A percentile compares a stretch with the other conserved stretches of the same genome.
Evolutionary conservation across 2,888 invertebrate species (phyloP).

Genomic region (Coenonympha glycerion): DNA sequence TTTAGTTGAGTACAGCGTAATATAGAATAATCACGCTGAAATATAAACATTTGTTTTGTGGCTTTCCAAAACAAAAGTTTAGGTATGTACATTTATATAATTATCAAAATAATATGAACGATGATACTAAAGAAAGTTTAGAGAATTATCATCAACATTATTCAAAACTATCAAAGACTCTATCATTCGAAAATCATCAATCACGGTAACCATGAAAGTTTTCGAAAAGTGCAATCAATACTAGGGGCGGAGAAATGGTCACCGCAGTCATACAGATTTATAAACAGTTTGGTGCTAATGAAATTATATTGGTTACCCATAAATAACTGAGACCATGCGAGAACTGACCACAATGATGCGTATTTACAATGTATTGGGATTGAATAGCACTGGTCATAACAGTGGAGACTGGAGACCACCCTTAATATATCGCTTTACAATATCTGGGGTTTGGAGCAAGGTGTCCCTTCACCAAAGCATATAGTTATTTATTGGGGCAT

Average conservation of each 20-base stretch:
- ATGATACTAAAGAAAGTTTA: too few relatives aligned
- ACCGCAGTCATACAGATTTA: constrained; percentile 48
- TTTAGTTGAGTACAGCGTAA: too few relatives aligned
- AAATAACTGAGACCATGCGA: constrained; percentile 59
- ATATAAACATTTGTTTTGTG: too few relatives aligned
- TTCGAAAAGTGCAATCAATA: too few relatives aligned
- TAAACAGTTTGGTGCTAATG: constrained; percentile 64
- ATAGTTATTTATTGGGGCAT: constrained; percentile 40
- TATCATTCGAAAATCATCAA: too few relatives aligned
- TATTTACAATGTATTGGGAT: constrained; percentile 59
- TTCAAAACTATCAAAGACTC: too few relatives aligned
- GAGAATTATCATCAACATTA: too few relatives aligned
- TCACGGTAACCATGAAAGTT: background rate
- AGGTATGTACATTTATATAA: too few relatives aligned
- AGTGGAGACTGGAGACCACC: constrained; percentile 47
- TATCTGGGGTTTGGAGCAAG: constrained; percentile 7
- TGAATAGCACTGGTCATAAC: constrained; percentile 51
- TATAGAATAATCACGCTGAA: too few relatives aligned
- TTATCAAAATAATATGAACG: too few relatives aligned
- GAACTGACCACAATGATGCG: constrained; percentile 50
- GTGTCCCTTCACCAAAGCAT: constrained; percentile 21
- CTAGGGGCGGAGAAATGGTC: too few relatives aligned
- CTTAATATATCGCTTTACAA: constrained; percentile 42
- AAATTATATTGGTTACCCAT: constrained; percentile 69
- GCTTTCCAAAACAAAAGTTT: too few relatives aligned